Percentiles rank a stretch among this genome's conserved stretches.
These are phyloP conservation scores for Epinephelus cyanopodus DNA, from an alignment of 2,113 vertebrate species.

Conservation along the genomic window DNA sequence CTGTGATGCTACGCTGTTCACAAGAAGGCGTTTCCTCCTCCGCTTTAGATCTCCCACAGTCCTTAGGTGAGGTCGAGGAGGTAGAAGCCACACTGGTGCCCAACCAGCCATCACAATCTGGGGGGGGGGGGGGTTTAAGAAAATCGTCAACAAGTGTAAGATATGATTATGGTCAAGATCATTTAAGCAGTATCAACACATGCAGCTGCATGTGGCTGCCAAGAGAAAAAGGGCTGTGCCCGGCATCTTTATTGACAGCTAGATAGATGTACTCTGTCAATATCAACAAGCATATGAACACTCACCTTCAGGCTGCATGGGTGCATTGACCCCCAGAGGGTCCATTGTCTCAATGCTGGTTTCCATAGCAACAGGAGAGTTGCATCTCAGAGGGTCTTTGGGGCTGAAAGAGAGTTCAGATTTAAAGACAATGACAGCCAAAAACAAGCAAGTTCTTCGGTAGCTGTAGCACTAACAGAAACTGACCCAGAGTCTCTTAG, in stretches of 20 bases:
- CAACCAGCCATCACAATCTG: slow-evolving; percentile 82
- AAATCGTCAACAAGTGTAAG: neutral
- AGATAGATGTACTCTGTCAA: neutral
- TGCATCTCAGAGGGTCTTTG: slow-evolving; percentile 94
- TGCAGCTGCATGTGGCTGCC: no score
- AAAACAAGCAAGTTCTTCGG: neutral
- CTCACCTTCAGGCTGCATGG: slow-evolving; percentile 89
- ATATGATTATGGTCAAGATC: neutral
- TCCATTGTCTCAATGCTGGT: slow-evolving; percentile 92
- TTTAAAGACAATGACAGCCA: neutral
- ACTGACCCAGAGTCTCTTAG: neutral
- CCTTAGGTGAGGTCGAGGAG: slow-evolving; percentile 60
- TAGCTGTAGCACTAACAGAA: neutral
- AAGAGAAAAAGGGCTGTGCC: no score
- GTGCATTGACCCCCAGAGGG: slow-evolving; percentile 88
- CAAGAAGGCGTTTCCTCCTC: slow-evolving; percentile 85
- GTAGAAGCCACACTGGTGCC: slow-evolving; percentile 41
- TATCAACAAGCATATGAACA: neutral
- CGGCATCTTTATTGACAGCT: no score
- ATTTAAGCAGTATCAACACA: neutral
- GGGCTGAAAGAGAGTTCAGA: slow-evolving; percentile 83
- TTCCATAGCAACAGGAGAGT: slow-evolving; percentile 98
- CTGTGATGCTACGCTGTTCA: slow-evolving; percentile 93
- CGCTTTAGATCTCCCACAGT: slow-evolving; percentile 86
- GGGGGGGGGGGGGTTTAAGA: slow-evolving; percentile 36